Base-by-base conservation (phyloP, 2,797 vertebrate species). In the Thripadectes ignobilis region DNA sequence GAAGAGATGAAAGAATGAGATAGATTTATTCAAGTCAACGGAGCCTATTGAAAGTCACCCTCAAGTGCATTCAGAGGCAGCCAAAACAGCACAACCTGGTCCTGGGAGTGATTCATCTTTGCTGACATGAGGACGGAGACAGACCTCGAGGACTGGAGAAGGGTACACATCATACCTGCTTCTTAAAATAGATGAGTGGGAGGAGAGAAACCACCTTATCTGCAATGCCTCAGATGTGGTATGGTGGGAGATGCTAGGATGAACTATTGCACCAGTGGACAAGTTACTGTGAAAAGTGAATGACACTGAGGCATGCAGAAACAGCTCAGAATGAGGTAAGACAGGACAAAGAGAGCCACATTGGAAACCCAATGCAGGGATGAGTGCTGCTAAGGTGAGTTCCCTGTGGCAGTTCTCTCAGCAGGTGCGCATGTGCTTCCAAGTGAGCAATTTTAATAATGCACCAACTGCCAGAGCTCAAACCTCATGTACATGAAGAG, bases 391-490 rank as follows among this genome's bases (percentile, higher is more conserved):
- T 68, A 27, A 71, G 5, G 26, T 65, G 27, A 29, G 7, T 30
- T 89, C 49, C n/a, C 45, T 14, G 16, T 46, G 71, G 34, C 85
- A 51, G 77, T n/a, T 17, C 51, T 92, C 86, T 96, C 95, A 97
- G 95, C 95, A 95, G 79, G 45, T 89, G 80, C 68, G 78, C 3
- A 6, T 88, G 63, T 91, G 62, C 83, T 96, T 97, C 81, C 86
- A 94, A 72, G 63, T 57, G 24, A 93, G 82, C 63, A 90, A 41
- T 97, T 96, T 96, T 91, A 95, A 88, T 93, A 96, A 91, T 24
- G 27, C 23, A 73, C 43, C 71, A 8, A 10, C 77, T 85, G 65
- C 65, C 87, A 88, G 62, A 96, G 90, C 89, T 95, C 93, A 91
- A 71, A 26, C 45, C 23, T 91, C 90, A 76, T 75, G 89, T 92